These are phyloP conservation scores for Actias luna DNA, from an alignment of 2,888 invertebrate species.

Conservation along the genomic window DNA sequence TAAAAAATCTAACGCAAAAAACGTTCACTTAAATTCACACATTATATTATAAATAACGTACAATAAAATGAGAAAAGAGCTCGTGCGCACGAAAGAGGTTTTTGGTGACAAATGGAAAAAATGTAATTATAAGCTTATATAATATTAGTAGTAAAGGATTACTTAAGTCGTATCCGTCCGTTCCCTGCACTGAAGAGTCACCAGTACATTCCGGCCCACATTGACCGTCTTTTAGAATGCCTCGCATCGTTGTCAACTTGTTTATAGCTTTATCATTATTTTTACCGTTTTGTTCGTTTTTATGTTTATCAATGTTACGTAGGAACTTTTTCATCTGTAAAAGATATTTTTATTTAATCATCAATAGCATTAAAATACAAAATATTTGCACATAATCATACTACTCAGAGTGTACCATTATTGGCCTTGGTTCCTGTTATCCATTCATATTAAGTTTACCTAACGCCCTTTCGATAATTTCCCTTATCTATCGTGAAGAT, in stretches of 20 bases:
- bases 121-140: not conserved
- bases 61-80: too few species aligned
- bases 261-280: slow-evolving; percentile 60
- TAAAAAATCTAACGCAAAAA: too few species aligned
- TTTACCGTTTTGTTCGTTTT: slow-evolving; percentile 61
- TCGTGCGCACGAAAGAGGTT: too few species aligned
- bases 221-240: slow-evolving; percentile 70
- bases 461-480: too few species aligned
- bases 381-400: too few species aligned
- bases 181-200: slow-evolving; percentile 58
- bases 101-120: too few species aligned
- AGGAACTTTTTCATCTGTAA: slow-evolving; percentile 68
- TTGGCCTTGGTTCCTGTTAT: too few species aligned
- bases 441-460: too few species aligned
- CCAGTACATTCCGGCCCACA: slow-evolving; percentile 74
- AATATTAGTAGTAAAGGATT: not conserved
- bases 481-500: too few species aligned
- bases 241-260: slow-evolving; percentile 68
- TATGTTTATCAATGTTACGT: slow-evolving; percentile 74
- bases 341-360: not conserved
- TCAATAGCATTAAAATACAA: not conserved
- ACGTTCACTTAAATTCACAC: too few species aligned
- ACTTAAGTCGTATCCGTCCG: slow-evolving; percentile 41
- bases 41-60: too few species aligned
- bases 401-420: too few species aligned